Evolutionary conservation across 2,113 vertebrate species (phyloP).

Genomic region (Plecturocebus donacophilus): DNA sequence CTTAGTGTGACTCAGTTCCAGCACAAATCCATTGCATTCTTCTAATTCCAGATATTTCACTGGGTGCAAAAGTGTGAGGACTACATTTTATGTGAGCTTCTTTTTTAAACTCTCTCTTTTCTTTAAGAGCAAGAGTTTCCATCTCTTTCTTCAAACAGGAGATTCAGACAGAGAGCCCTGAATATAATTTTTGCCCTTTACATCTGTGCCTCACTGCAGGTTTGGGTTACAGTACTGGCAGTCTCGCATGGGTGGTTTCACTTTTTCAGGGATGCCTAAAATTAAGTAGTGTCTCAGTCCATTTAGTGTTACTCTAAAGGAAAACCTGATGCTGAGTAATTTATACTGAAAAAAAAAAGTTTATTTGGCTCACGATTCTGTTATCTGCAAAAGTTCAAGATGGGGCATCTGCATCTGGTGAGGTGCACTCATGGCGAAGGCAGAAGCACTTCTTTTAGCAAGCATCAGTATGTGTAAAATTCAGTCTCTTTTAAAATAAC

Average conservation of each 20-base stretch:
- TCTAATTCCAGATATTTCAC: neutral
- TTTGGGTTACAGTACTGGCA: neutral
- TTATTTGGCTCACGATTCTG: neutral
- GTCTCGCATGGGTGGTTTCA: neutral
- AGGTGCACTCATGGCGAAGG: neutral
- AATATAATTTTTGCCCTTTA: neutral
- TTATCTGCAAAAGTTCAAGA: neutral
- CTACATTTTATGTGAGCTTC: neutral
- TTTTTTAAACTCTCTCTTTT: too few relatives aligned
- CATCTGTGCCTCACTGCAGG: neutral
- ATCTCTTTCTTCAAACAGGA: neutral
- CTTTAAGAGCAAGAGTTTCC: neutral
- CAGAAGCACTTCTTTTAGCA: neutral
- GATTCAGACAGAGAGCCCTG: neutral
- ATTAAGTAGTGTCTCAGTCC: neutral
- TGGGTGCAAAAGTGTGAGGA: neutral
- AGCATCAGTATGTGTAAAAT: neutral
- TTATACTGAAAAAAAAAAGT: neutral
- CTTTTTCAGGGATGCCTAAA: neutral
- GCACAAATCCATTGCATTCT: neutral
- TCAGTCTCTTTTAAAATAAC: neutral
- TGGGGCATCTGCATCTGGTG: neutral
- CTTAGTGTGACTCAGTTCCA: neutral
- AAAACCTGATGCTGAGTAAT: neutral
- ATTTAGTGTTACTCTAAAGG: neutral